Conservation (phyloP, 2,888 invertebrate genomes). For the Vesta saturnalis region DNA sequence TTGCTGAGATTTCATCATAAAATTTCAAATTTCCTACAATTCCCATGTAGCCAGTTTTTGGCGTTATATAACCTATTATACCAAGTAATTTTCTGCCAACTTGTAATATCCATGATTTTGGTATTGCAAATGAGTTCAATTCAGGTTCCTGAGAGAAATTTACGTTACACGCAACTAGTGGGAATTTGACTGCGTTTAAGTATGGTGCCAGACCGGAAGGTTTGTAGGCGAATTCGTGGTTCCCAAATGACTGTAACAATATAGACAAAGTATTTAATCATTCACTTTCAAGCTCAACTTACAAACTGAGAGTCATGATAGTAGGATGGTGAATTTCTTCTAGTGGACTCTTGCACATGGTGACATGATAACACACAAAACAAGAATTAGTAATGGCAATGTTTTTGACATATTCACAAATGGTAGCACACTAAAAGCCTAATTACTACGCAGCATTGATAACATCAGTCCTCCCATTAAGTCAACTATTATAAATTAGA, state of each 20-base stretch:
- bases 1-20: conserved; percentile 74
- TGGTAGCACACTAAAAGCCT: no score
- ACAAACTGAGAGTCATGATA: no score
- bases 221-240: conserved; percentile 92
- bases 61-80: conserved; percentile 87
- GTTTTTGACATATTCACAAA: no score
- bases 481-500: no score
- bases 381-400: no score
- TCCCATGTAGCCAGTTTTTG: conserved; percentile 75
- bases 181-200: conserved; percentile 73
- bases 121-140: conserved; percentile 62
- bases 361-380: no score
- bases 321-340: no score
- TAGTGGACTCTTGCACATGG: no score
- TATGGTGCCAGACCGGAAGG: conserved; percentile 79
- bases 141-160: conserved; percentile 73
- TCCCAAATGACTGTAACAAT: conserved; percentile 81
- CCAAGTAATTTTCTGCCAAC: conserved; percentile 76
- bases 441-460: no score
- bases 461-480: no score
- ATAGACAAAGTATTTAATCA: no score
- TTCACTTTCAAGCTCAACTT: no score
- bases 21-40: conserved; percentile 59
- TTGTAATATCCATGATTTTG: conserved; percentile 73
- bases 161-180: conserved; percentile 81